phyloP scores from a whole-genome alignment of 2,797 vertebrate genomes.

The Gastrophryne carolinensis region DNA sequence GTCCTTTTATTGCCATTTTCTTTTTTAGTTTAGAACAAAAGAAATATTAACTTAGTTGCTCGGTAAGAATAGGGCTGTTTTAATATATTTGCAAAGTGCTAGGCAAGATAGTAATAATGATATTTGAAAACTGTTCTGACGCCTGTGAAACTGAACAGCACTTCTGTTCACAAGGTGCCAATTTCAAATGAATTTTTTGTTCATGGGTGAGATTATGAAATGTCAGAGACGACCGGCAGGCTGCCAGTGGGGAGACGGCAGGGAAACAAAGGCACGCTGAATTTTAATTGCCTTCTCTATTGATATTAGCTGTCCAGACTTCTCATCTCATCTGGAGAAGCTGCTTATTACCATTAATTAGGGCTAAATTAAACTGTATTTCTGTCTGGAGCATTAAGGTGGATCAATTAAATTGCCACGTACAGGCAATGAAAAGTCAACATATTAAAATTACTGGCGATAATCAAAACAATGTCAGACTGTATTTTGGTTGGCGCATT shows the following conservation, averaged over 20 bases:
- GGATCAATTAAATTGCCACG: slow-evolving; percentile 10
- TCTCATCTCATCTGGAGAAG: slow-evolving; percentile 24
- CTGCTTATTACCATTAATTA: slow-evolving; percentile 42
- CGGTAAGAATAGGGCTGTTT: not conserved
- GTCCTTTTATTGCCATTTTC: not conserved
- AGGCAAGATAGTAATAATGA: slow-evolving; percentile 5
- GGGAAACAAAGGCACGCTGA: not conserved
- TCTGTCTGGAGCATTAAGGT: slow-evolving; percentile 11
- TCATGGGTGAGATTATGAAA: not conserved
- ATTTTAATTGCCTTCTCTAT: slow-evolving; percentile 21
- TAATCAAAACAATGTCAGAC: slow-evolving; percentile 28
- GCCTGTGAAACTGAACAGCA: not conserved
- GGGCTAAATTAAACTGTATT: slow-evolving; percentile 9
- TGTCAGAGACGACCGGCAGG: not conserved
- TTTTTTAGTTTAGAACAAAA: not conserved
- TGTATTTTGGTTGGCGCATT: slow-evolving; percentile 13
- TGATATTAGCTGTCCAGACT: slow-evolving; percentile 10
- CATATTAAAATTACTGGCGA: not conserved
- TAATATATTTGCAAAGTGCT: not conserved
- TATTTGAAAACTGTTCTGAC: not conserved
- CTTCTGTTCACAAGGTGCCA: not conserved
- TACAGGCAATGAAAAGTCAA: not conserved
- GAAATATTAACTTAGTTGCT: not conserved
- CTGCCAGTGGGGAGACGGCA: not conserved
- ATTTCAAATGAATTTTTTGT: not conserved